Base-by-base conservation (phyloP, 64 coral and sea anemone genomes). In the Montipora cactus region DNA sequence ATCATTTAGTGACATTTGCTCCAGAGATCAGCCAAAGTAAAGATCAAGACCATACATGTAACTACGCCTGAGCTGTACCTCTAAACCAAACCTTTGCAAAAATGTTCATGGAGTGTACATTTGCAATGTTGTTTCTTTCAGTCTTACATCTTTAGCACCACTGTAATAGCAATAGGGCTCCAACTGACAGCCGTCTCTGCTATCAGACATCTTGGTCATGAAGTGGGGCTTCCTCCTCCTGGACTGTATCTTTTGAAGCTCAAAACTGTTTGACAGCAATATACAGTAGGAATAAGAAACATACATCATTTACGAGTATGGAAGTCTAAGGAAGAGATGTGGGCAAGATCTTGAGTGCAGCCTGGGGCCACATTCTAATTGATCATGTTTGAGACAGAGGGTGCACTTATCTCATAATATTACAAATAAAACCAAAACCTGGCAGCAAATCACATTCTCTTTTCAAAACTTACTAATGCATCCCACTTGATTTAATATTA, bases 121-220 rank as follows among this genome's bases (percentile, higher is more conserved):
- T 28, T 37, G 12, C 68, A 4, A 14, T 64, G 9, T 55, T 67
- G 90, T 59, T 80, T 72, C 87, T 78, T 89, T 3, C 51, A 97
- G 96, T 98, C 92, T 18, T 95, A 92, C n/a, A 67, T 95, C 22
- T 95, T 98, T 92, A 66, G 93, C 59, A 98, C 75, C 48, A 84
- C 92, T 22, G 64, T 92, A 51, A 81, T 98, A 84, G 93, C 96
- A 22, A 75, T 80, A 74, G 96, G 96, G 61, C 83, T 98, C 4
- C 96, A 98, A 47, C 76, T 98, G 70, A 77, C 94, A 21, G 46
- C 89, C 13, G 72, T 98, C 14, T 78, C 80, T 79, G 88, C 50
- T 20, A 37, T 98, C 4, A 91, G 49, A 58, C 80, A 84, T 22
- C 88, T 88, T 92, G 96, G 84, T n/a, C 59, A 95, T 62, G 88